These are phyloP conservation scores for Gulo gulo DNA, from an alignment of 2,113 vertebrate genomes.

Conservation along the genomic window DNA sequence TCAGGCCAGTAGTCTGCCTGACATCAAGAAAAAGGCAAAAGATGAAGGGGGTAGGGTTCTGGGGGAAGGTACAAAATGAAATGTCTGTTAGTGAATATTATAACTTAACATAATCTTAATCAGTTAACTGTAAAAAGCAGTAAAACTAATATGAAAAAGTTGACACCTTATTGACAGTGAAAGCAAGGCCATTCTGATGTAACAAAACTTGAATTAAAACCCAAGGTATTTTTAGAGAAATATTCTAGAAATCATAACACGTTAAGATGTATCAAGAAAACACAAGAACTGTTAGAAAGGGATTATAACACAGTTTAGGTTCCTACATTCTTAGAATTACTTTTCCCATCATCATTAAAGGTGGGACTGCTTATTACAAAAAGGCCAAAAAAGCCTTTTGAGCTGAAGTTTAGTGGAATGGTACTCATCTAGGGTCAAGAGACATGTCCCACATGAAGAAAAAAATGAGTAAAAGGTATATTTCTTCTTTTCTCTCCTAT, in stretches of 20 bases:
- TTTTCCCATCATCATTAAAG: background rate
- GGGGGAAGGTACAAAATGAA: background rate
- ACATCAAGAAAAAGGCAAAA: background rate
- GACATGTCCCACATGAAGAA: background rate
- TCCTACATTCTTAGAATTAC: background rate
- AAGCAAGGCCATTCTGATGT: background rate
- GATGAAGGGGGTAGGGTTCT: accelerated
- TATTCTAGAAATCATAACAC: background rate
- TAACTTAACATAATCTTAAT: background rate
- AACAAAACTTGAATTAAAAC: background rate
- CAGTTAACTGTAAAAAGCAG: background rate
- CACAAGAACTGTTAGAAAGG: background rate
- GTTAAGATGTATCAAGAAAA: background rate
- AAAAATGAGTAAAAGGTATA: background rate
- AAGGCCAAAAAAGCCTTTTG: background rate
- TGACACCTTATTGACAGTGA: background rate
- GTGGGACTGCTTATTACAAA: background rate
- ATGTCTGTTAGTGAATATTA: background rate
- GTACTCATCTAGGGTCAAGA: background rate
- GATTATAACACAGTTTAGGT: slow-evolving; percentile 5
- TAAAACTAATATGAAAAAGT: background rate
- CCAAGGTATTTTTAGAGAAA: background rate
- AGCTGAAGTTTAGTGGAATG: background rate
- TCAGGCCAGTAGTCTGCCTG: background rate
- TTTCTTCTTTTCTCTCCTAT: background rate